Conservation (phyloP, 2,113 vertebrate species). For the Chaetodon auriga region DNA sequence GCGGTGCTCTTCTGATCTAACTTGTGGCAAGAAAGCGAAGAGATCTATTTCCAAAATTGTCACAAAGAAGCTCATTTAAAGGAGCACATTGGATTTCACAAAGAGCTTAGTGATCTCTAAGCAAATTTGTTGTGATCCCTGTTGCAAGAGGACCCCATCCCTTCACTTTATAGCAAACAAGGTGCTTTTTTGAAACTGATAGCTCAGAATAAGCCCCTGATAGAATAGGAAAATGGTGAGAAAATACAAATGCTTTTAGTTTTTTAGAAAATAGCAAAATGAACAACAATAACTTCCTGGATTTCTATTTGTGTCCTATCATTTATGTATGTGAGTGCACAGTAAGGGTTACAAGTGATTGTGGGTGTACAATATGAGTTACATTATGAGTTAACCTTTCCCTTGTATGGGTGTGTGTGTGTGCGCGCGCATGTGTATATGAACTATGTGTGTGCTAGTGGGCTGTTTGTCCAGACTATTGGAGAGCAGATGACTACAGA, state of each 20-base stretch:
- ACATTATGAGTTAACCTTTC: constrained; percentile 14
- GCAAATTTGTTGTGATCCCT: neutral
- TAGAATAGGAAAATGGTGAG: neutral
- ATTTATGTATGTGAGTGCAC: neutral
- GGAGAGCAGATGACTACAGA: constrained; percentile 53
- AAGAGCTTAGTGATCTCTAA: neutral
- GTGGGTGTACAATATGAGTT: neutral
- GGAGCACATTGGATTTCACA: neutral
- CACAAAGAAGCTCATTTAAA: neutral
- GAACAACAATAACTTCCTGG: neutral
- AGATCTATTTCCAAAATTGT: neutral
- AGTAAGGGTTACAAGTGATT: neutral
- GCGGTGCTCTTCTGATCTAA: neutral
- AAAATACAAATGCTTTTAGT: constrained; percentile 24
- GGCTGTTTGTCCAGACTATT: constrained; percentile 57
- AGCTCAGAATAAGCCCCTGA: neutral
- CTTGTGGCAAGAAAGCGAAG: neutral
- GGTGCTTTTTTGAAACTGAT: neutral
- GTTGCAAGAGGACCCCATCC: neutral
- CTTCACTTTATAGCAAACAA: neutral
- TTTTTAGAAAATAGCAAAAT: neutral
- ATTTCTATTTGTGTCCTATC: neutral
- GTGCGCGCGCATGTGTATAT: constrained; percentile 27
- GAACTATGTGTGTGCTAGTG: neutral
- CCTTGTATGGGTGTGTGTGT: constrained; percentile 27